Evolutionary conservation across 2,888 invertebrate species (phyloP).

Genomic region (Thyatira batis): DNA sequence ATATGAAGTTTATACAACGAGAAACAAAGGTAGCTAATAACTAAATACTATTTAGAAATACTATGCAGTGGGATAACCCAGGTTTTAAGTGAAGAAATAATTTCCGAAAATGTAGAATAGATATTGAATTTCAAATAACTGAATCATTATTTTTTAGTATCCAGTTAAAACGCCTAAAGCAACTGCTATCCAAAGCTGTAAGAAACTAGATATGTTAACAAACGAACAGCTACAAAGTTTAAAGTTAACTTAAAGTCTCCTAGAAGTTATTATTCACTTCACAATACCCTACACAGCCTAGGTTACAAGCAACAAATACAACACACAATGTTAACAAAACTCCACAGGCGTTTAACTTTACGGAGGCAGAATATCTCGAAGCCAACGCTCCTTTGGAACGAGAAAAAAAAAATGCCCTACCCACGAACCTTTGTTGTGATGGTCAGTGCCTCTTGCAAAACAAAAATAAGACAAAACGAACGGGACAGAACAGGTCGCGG

Average conservation of each 20-base stretch:
- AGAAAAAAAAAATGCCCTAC: constrained; percentile 58
- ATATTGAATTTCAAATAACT: no score
- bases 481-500: constrained; percentile 66
- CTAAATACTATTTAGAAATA: no score
- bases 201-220: no score
- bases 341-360: constrained; percentile 20
- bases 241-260: not conserved
- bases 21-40: no score
- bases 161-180: no score
- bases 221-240: not conserved
- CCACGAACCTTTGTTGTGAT: constrained; percentile 79
- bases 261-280: not conserved
- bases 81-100: no score
- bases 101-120: no score
- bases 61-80: no score
- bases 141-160: no score
- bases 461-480: constrained; percentile 77
- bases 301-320: constrained; percentile 2
- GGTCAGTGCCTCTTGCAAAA: constrained; percentile 79
- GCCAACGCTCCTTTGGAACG: constrained; percentile 52
- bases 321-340: constrained; percentile 12
- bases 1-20: no score
- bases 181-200: no score
- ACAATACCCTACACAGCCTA: not conserved
- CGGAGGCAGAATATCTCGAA: constrained; percentile 42